Evolutionary conservation across 2,113 vertebrate species (phyloP).

Genomic region (Pleuronectes platessa): DNA sequence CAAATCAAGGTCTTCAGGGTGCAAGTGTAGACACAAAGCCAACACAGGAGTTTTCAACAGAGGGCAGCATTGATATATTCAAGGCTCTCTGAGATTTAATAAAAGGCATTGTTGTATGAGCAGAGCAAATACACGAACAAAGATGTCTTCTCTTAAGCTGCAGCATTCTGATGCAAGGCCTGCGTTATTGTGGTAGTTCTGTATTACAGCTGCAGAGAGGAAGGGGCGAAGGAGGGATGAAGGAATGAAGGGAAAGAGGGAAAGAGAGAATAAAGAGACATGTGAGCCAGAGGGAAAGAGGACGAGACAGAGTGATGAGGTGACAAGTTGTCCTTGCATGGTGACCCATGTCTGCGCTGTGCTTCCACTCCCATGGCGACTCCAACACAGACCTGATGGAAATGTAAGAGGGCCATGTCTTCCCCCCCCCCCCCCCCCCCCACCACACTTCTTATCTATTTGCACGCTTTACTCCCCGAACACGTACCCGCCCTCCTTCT

Average conservation of each 20-base stretch:
- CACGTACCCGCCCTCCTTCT: slow-evolving; percentile 37
- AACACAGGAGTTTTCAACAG: background rate
- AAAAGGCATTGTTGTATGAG: background rate
- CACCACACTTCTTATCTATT: slow-evolving; percentile 52
- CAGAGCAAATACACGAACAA: background rate
- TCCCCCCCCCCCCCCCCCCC: background rate
- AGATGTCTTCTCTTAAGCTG: background rate
- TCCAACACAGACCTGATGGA: slow-evolving; percentile 53
- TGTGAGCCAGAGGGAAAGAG: background rate
- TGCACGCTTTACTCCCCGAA: slow-evolving; percentile 46
- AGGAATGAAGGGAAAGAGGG: background rate
- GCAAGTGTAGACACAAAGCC: slow-evolving; percentile 10
- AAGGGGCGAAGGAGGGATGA: background rate
- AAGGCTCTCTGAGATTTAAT: no score
- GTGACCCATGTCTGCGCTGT: slow-evolving; percentile 37
- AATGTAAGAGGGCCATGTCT: slow-evolving; percentile 48
- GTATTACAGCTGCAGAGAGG: background rate
- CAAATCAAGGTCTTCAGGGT: background rate
- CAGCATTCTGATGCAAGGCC: no score
- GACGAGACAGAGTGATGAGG: slow-evolving; percentile 38
- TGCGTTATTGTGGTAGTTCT: background rate
- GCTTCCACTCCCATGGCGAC: slow-evolving; percentile 49
- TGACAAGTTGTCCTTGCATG: slow-evolving; percentile 53
- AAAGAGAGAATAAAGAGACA: background rate
- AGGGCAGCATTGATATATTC: no score